Evolutionary conservation across 1,140 invertebrate species (phyloP).

Genomic region (Achatina immaculata): DNA sequence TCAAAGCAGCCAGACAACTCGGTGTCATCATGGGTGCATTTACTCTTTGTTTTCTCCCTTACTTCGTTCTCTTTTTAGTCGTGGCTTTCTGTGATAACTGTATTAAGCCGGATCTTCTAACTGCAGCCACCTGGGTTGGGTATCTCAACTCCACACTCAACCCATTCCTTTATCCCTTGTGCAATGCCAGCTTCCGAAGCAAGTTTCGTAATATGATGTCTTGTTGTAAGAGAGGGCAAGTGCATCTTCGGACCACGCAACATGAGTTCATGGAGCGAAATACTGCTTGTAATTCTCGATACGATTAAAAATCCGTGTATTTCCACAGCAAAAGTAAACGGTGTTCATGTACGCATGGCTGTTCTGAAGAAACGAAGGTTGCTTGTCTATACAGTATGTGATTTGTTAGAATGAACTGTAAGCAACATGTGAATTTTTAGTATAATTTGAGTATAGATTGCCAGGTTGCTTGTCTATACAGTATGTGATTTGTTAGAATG

Average conservation of each 20-base stretch:
- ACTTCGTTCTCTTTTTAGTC: conserved; percentile 78
- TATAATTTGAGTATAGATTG: too few relatives aligned
- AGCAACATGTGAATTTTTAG: too few relatives aligned
- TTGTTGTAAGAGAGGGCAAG: conserved; percentile 28
- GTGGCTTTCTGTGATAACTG: conserved; percentile 77
- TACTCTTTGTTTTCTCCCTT: conserved; percentile 78
- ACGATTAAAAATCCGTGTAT: conserved; percentile 4
- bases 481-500: too few relatives aligned
- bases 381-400: too few relatives aligned
- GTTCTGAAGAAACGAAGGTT: too few relatives aligned
- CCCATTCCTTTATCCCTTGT: conserved; percentile 76
- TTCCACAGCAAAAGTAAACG: too few relatives aligned
- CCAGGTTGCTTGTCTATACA: too few relatives aligned
- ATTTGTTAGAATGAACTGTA: too few relatives aligned
- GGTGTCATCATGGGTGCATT: conserved; percentile 80
- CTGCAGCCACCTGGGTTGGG: conserved; percentile 75
- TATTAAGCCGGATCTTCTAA: conserved; percentile 63
- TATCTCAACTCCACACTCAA: conserved; percentile 76
- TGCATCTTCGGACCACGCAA: background rate
- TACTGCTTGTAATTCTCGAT: conserved; percentile 23
- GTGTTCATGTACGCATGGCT: too few relatives aligned
- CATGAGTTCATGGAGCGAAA: conserved; percentile 11
- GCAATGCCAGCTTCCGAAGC: conserved; percentile 74
- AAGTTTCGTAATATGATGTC: conserved; percentile 74
- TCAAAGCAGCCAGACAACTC: conserved; percentile 78